These are phyloP conservation scores for Xiphorhynchus erythropygius DNA, from an alignment of 2,797 vertebrate species.

Conservation along the genomic window DNA sequence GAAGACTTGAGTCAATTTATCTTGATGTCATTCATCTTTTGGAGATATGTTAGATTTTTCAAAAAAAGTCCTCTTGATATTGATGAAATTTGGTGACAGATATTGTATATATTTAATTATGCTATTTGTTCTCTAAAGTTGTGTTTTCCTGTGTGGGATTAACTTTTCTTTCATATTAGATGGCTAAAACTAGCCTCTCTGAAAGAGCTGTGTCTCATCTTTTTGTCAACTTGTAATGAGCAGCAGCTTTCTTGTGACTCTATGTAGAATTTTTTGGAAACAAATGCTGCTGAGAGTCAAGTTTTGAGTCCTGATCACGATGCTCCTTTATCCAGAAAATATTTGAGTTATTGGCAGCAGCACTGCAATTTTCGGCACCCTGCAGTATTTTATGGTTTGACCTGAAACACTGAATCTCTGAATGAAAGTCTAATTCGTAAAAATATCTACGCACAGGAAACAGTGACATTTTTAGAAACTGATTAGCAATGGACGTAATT, in stretches of 20 bases:
- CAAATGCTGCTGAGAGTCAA: not conserved
- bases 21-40: not conserved
- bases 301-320: not conserved
- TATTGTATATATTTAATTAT: not conserved
- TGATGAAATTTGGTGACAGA: not conserved
- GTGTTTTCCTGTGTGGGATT: not conserved
- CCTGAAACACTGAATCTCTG: slow-evolving; percentile 25
- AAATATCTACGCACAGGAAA: slow-evolving; percentile 46
- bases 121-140: not conserved
- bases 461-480: slow-evolving; percentile 62
- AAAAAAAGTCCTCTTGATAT: not conserved
- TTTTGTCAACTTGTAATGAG: not conserved
- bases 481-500: slow-evolving; percentile 19
- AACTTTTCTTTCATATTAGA: not conserved
- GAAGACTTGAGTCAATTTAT: not conserved
- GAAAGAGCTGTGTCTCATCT: not conserved
- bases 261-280: not conserved
- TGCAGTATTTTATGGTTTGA: not conserved
- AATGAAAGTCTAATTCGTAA: slow-evolving; percentile 57
- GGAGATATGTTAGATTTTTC: not conserved
- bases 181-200: not conserved
- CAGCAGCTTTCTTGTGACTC: not conserved
- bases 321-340: not conserved
- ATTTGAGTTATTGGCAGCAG: not conserved
- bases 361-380: not conserved